These are phyloP conservation scores for Oscheius sp. DNA, from an alignment of 2,888 invertebrate species.

Conservation along the genomic window DNA sequence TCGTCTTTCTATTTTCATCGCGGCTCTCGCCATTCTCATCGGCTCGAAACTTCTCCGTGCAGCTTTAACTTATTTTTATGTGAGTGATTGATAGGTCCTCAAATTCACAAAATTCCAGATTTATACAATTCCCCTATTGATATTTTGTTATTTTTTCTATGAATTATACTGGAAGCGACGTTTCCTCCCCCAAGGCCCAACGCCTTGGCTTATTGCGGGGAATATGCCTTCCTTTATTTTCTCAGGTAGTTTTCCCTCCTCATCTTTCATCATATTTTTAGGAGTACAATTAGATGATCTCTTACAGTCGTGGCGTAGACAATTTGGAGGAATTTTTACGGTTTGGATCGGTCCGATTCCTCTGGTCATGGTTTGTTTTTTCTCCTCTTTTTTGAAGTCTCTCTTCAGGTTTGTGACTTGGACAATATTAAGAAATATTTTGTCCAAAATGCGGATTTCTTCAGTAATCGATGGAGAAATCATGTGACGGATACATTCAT, in stretches of 20 bases:
- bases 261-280: neutral
- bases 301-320: conserved; percentile 17
- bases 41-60: conserved; percentile 12
- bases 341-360: conserved; percentile 69
- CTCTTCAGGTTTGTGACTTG: conserved; percentile 40
- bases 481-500: conserved; percentile 67
- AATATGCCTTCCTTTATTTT: conserved; percentile 58
- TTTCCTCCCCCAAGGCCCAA: conserved; percentile 59
- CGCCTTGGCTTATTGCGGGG: conserved; percentile 59
- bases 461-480: conserved; percentile 68
- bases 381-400: neutral
- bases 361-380: conserved; percentile 61
- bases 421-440: conserved; percentile 61
- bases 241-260: conserved; percentile 23
- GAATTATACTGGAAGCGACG: conserved; percentile 61
- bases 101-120: neutral
- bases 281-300: conserved; percentile 31
- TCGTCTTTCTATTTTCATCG: neutral
- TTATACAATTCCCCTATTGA: conserved; percentile 18
- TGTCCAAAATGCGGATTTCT: conserved; percentile 62
- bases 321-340: conserved; percentile 57
- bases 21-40: neutral
- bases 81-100: neutral
- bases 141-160: conserved; percentile 46
- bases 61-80: conserved; percentile 12